These are phyloP conservation scores for Erebia ligea DNA, from an alignment of 2,888 invertebrate species.

Conservation along the genomic window DNA sequence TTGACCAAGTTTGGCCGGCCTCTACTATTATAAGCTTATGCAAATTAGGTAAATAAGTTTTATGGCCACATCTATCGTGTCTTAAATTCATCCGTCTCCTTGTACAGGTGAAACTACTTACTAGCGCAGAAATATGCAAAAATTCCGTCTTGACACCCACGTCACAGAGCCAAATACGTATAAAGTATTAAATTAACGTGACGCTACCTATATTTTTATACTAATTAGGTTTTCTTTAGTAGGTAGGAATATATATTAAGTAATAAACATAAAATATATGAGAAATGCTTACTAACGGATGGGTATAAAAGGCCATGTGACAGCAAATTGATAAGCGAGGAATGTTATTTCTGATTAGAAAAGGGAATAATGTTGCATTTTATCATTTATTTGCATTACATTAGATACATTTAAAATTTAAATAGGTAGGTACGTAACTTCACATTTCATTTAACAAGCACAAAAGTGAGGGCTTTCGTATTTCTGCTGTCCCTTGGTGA, in stretches of 20 bases:
- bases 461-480: background rate
- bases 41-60: conserved; percentile 62
- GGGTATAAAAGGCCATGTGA: conserved; percentile 63
- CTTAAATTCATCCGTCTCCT: conserved; percentile 61
- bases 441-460: background rate
- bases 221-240: background rate
- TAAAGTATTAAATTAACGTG: background rate
- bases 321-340: conserved; percentile 69
- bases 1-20: conserved; percentile 55
- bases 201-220: background rate
- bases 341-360: conserved; percentile 79
- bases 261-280: background rate
- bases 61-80: conserved; percentile 54
- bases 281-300: conserved; percentile 43
- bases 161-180: conserved; percentile 8
- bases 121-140: conserved; percentile 48
- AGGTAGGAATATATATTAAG: background rate
- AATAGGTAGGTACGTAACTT: background rate
- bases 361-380: conserved; percentile 67
- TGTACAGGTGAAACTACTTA: conserved; percentile 46
- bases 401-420: background rate
- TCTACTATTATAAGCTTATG: conserved; percentile 68
- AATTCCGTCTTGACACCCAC: conserved; percentile 54
- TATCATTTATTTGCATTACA: conserved; percentile 63
- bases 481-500: background rate